A percentile compares a stretch with the other conserved stretches of the same genome.
Evolutionary conservation across 2,797 vertebrate species (phyloP).

Genomic region (Todus mexicanus): DNA sequence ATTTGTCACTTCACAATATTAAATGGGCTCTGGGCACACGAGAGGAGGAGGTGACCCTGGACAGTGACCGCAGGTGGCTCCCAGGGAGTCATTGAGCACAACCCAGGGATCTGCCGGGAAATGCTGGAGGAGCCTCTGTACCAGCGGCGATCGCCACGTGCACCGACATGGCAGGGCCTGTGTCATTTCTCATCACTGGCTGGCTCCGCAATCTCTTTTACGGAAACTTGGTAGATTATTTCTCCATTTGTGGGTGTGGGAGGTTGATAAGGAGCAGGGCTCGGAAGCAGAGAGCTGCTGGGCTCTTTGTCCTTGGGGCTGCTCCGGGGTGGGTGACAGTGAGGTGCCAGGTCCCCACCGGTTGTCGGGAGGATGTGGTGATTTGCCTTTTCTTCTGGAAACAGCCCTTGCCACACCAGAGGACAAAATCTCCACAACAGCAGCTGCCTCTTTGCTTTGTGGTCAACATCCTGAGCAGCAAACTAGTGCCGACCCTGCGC

Average conservation of each 20-base stretch:
- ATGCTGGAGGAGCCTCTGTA: not conserved
- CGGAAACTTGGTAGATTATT: not conserved
- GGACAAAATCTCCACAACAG: not conserved
- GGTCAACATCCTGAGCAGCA: not conserved
- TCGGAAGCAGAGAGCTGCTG: not conserved
- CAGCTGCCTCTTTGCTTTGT: not conserved
- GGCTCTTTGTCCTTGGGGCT: not conserved
- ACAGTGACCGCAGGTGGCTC: accelerated
- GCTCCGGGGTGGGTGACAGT: not conserved
- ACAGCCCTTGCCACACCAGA: not conserved
- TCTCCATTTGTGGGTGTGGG: conserved; percentile 2
- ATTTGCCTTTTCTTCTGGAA: not conserved
- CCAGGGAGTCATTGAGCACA: accelerated
- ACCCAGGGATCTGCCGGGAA: not conserved
- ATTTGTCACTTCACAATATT: not conserved
- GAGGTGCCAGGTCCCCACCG: not conserved
- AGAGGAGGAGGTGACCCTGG: not conserved
- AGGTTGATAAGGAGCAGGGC: conserved; percentile 19
- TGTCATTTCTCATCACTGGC: not conserved
- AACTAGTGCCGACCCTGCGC: not conserved
- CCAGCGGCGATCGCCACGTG: accelerated
- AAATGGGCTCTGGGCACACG: not conserved
- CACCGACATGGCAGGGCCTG: not conserved
- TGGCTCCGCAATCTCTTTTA: not conserved
- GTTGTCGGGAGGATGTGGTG: accelerated